These are phyloP conservation scores for Platycheirus rosarum DNA, from an alignment of 2,888 invertebrate genomes.

Conservation along the genomic window DNA sequence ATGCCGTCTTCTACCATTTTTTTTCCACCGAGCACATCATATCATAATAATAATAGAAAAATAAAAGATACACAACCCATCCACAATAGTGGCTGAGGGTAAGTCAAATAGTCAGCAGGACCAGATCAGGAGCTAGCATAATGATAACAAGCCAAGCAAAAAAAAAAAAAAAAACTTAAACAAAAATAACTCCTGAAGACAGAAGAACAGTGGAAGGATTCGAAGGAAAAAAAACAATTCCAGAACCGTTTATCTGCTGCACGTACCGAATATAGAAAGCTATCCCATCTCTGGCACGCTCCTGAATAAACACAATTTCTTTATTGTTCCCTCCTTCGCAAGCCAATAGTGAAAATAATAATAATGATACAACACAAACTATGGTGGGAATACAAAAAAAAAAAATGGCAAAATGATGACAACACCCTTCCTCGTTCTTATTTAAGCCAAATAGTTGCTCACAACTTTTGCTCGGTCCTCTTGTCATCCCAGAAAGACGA, in stretches of 20 bases:
- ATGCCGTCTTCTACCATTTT: slow-evolving; percentile 5
- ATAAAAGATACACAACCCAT: slow-evolving; percentile 6
- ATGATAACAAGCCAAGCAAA: slow-evolving; percentile 47
- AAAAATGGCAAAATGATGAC: slow-evolving; percentile 39
- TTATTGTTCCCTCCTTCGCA: slow-evolving; percentile 7
- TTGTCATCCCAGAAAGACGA: slow-evolving; percentile 19
- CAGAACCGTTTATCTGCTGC: slow-evolving; percentile 59
- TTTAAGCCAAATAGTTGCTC: slow-evolving; percentile 42
- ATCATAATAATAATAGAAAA: slow-evolving; percentile 39
- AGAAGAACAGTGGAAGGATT: not conserved
- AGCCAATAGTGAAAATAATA: slow-evolving; percentile 48
- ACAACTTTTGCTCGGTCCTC: slow-evolving; percentile 21
- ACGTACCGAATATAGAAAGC: slow-evolving; percentile 47
- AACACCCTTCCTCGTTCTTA: slow-evolving; percentile 49
- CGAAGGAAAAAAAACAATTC: slow-evolving; percentile 42
- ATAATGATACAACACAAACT: slow-evolving; percentile 25
- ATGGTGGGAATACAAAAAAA: slow-evolving; percentile 19
- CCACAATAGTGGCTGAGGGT: slow-evolving; percentile 36
- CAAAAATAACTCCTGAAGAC: slow-evolving; percentile 18
- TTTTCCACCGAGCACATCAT: slow-evolving; percentile 15
- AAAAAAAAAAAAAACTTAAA: slow-evolving; percentile 16
- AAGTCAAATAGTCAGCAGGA: slow-evolving; percentile 58
- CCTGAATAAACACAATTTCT: slow-evolving; percentile 35
- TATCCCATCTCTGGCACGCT: slow-evolving; percentile 43
- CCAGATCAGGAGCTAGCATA: slow-evolving; percentile 29